These are phyloP conservation scores for Phodopus roborovskii DNA, from an alignment of 2,113 vertebrate species.

Conservation along the genomic window DNA sequence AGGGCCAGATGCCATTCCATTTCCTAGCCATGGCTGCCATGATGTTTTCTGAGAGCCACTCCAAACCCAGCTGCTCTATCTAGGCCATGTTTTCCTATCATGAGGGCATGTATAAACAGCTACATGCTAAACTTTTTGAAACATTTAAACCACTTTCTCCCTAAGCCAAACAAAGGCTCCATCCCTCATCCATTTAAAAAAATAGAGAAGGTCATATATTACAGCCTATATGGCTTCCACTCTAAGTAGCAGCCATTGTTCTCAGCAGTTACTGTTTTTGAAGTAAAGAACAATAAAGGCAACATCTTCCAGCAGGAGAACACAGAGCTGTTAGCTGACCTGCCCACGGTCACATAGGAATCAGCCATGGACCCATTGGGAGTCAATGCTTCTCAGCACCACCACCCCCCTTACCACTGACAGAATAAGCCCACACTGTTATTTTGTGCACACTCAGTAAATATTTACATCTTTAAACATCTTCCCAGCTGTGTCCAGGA, in stretches of 20 bases:
- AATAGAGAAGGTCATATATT: background rate
- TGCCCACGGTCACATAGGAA: slow-evolving; percentile 14
- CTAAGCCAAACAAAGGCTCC: background rate
- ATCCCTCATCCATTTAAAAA: background rate
- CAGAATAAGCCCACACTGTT: background rate
- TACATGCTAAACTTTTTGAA: background rate
- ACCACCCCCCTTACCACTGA: background rate
- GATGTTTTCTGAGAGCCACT: background rate
- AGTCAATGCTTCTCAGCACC: background rate
- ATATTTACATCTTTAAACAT: slow-evolving; percentile 60
- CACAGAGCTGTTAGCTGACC: background rate
- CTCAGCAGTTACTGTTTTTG: background rate
- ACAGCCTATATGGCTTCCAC: background rate
- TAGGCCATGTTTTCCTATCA: background rate
- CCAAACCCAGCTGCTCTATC: background rate
- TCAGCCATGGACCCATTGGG: background rate
- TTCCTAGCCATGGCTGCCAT: background rate
- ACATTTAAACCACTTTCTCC: slow-evolving; percentile 4
- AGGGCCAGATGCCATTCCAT: background rate
- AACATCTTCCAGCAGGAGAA: slow-evolving; percentile 28
- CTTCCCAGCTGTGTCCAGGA: slow-evolving; percentile 50
- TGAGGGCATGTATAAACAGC: background rate
- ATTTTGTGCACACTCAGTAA: slow-evolving; percentile 31
- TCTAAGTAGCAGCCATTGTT: slow-evolving; percentile 41
- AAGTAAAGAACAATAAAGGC: background rate